phyloP scores from a whole-genome alignment of 2,113 vertebrate species.

The Isichthys henryi region DNA sequence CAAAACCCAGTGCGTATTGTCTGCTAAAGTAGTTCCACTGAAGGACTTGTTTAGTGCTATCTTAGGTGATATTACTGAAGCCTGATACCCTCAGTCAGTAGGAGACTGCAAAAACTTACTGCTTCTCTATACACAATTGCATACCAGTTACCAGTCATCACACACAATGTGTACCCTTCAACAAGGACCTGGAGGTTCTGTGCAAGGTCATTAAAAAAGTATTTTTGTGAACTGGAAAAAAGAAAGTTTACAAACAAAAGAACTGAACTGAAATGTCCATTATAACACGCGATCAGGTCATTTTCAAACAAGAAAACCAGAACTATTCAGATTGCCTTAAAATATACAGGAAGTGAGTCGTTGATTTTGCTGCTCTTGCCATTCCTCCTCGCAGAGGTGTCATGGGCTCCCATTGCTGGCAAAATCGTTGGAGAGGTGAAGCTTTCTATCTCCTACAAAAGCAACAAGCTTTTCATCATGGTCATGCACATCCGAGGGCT shows the following conservation, averaged over 20 bases:
- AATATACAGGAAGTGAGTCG: not conserved
- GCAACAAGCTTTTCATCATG: constrained; percentile 94
- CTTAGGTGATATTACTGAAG: constrained; percentile 3
- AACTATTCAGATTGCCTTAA: not conserved
- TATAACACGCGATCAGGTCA: not conserved
- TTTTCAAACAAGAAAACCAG: not conserved
- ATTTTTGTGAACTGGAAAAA: not conserved
- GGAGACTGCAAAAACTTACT: not conserved
- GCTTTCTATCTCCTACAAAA: constrained; percentile 89
- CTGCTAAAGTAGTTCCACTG: not conserved
- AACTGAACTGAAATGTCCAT: not conserved
- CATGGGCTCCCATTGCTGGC: constrained; percentile 69
- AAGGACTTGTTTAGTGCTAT: not conserved
- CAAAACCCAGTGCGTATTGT: not conserved
- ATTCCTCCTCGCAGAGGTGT: constrained; percentile 56
- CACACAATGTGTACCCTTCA: not conserved
- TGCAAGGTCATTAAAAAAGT: not conserved
- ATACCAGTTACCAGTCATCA: not conserved
- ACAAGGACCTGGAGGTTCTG: not conserved
- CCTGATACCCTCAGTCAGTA: constrained; percentile 19
- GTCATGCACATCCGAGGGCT: constrained; percentile 92
- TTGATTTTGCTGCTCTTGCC: not conserved
- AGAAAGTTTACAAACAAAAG: not conserved
- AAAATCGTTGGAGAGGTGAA: constrained; percentile 85
- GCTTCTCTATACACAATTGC: not conserved